Conservation (phyloP, 2,113 vertebrate genomes). For the Gymnogyps californianus region DNA sequence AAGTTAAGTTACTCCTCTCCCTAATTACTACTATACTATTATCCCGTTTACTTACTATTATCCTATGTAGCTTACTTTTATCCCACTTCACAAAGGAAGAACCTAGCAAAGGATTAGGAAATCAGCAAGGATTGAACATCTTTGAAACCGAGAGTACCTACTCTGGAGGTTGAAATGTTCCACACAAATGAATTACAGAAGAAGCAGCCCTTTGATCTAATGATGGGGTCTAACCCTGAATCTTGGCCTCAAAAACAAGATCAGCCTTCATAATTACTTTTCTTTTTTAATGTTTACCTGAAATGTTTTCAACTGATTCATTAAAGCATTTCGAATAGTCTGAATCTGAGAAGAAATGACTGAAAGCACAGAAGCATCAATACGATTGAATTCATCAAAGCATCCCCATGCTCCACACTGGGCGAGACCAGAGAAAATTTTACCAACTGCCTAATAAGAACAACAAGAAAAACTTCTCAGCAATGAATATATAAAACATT, state of each 20-base stretch:
- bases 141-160: not conserved
- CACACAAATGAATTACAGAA: not conserved
- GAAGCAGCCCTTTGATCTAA: not conserved
- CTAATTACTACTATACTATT: not conserved
- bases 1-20: not conserved
- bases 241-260: not conserved
- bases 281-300: constrained; percentile 71
- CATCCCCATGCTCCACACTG: constrained; percentile 98
- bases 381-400: constrained; percentile 97
- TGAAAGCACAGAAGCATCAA: constrained; percentile 94
- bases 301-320: constrained; percentile 84
- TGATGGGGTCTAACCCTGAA: not conserved
- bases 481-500: not conserved
- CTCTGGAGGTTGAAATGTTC: not conserved
- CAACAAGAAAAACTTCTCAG: not conserved
- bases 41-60: not conserved
- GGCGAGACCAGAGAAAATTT: constrained; percentile 92
- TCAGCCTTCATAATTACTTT: not conserved
- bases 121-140: not conserved
- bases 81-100: not conserved
- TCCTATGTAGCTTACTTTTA: not conserved
- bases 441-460: constrained; percentile 85
- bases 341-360: constrained; percentile 98
- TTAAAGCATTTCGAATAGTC: constrained; percentile 90
- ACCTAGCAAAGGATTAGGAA: not conserved